Evolutionary conservation across 1,140 invertebrate species (phyloP), one percentile per base, ranked within the genome.

Genomic region (Gerris buenoi): DNA sequence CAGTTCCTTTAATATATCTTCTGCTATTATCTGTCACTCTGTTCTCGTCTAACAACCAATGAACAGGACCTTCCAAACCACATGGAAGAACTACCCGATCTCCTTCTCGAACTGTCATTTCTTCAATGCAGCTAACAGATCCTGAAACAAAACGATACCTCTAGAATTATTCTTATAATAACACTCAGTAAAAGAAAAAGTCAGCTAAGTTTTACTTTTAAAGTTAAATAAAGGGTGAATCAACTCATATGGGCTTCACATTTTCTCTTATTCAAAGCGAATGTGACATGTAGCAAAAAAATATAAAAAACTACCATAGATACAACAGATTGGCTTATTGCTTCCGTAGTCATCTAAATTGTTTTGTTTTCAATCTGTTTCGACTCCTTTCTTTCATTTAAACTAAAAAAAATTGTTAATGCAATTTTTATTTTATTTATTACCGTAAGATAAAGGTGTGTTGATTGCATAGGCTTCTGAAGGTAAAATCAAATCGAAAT

Each of bases 1-100:
- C 65, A 2, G 65, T 66, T 14, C 65, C 65, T 25, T 46, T 33
- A 25, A 66, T 66, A 27, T 59, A 66, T 15, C 65, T 28, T 3
- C 65, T n/a, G 14, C 25, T 13, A 13, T 29, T 57, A n/a, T 26
- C 33, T 25, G 46, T 56, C 23, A 66, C 13, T 13, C 29, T 29
- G 13, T 66, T 56, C n/a, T 56, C 65, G 13, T 66, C 57, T 33
- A 60, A 27, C 23, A 57, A 29, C 65, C 65, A 66, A 56, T 66
- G 65, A 59, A 66, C 65, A 14, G 22, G 46, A 25, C 26, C 13
- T 25, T 59, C 28, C 2, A 56, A 57, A 26, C 33, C 33, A 18
- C 33, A 46, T 18, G 33, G 33, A 10, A 46, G 18, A 5, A 46
- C 5, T 5, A 46, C 33, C 33, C 18, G 5, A 46, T 46, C 33